phyloP scores from a whole-genome alignment of 2,797 vertebrate species.

The Enteromius paludinosus region DNA sequence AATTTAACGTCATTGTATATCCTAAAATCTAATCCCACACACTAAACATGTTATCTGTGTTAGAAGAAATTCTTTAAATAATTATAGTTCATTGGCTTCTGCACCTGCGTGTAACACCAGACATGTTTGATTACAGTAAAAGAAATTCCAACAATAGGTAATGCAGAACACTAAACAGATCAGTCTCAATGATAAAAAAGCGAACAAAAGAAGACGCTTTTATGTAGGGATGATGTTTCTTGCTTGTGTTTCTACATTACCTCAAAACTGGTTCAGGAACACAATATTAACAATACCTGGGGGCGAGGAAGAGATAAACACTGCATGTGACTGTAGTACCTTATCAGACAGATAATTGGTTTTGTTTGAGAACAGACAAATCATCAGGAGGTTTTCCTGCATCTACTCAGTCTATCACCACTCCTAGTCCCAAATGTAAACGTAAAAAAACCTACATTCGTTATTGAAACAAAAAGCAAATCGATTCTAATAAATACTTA shows the following conservation, averaged over 20 bases:
- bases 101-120: conserved; percentile 1
- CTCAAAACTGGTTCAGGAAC: conserved; percentile 39
- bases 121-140: neutral
- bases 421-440: neutral
- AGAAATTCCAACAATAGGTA: neutral
- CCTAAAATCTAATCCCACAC: neutral
- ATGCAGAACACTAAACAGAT: conserved; percentile 11
- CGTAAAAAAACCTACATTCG: neutral
- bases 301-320: neutral
- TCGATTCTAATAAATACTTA: neutral
- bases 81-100: neutral
- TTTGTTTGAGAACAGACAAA: neutral
- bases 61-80: neutral
- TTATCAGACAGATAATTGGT: neutral
- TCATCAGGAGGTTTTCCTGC: neutral
- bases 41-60: neutral
- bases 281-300: conserved; percentile 12
- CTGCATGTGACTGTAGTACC: neutral
- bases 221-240: conserved; percentile 2
- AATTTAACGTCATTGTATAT: neutral
- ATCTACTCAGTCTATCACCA: neutral
- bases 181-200: neutral
- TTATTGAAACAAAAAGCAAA: neutral
- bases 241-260: neutral
- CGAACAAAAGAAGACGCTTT: neutral